These are phyloP conservation scores for Hypselothyrea guttata DNA, from an alignment of 2,888 invertebrate genomes.

Conservation along the genomic window DNA sequence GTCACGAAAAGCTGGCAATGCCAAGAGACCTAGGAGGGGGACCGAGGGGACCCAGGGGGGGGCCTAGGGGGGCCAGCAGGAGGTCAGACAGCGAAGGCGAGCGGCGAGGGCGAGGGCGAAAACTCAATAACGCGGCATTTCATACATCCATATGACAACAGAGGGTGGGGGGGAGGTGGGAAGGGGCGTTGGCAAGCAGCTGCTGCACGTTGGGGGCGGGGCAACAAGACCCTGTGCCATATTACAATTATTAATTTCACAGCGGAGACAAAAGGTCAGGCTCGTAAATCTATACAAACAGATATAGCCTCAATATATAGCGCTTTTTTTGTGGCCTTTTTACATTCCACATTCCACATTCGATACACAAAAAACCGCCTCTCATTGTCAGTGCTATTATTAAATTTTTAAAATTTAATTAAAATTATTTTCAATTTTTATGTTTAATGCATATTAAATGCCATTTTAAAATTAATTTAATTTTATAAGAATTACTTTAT, in stretches of 20 bases:
- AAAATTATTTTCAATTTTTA: too few relatives aligned
- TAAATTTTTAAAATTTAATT: too few relatives aligned
- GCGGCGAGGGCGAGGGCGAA: slow-evolving; percentile 22
- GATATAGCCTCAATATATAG: not conserved
- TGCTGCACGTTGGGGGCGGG: too few relatives aligned
- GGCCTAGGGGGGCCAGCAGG: slow-evolving; percentile 31
- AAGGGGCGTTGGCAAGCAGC: not conserved
- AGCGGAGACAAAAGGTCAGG: slow-evolving; percentile 64
- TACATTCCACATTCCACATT: too few relatives aligned
- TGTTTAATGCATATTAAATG: too few relatives aligned
- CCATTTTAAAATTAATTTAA: too few relatives aligned
- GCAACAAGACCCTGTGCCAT: slow-evolving; percentile 63
- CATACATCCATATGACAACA: too few relatives aligned
- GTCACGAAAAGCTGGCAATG: slow-evolving; percentile 48
- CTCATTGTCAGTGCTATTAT: too few relatives aligned
- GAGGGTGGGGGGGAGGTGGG: not conserved
- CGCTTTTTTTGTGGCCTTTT: too few relatives aligned
- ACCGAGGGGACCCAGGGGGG: slow-evolving; percentile 6
- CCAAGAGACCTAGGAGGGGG: not conserved
- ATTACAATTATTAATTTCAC: slow-evolving; percentile 70
- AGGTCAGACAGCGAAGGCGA: slow-evolving; percentile 53
- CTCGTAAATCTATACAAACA: slow-evolving; percentile 27
- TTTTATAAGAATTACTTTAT: too few relatives aligned
- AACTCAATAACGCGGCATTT: slow-evolving; percentile 57
- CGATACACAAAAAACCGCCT: too few relatives aligned